Conservation (phyloP, 2,888 invertebrate species). For the Anoplius nigerrimus region DNA sequence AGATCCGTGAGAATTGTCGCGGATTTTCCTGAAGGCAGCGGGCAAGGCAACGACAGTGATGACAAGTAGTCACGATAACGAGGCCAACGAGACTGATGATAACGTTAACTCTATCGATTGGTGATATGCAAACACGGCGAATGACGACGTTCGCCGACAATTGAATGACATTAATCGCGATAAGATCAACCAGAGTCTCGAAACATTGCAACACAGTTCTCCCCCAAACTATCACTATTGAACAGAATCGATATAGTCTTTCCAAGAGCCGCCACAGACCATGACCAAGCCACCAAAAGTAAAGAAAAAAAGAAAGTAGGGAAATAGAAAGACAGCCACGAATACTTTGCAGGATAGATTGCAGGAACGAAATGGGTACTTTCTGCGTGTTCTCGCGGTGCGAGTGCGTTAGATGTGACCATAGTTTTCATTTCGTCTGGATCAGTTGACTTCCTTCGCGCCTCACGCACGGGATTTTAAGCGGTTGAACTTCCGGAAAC, state of each 20-base stretch:
- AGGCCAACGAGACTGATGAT: too few relatives aligned
- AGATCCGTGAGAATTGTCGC: constrained; percentile 70
- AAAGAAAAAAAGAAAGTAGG: constrained; percentile 26
- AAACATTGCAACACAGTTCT: constrained; percentile 25
- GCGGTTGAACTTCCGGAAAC: too few relatives aligned
- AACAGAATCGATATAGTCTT: constrained; percentile 45
- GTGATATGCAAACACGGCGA: constrained; percentile 13
- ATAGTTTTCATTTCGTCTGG: too few relatives aligned
- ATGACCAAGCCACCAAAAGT: constrained; percentile 70
- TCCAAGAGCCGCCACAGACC: constrained; percentile 71
- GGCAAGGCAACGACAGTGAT: constrained; percentile 59
- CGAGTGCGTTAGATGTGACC: too few relatives aligned
- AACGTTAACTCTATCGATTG: background rate
- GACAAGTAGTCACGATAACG: constrained; percentile 21
- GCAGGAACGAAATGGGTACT: too few relatives aligned
- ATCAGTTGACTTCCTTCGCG: too few relatives aligned
- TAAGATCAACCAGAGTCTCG: constrained; percentile 36
- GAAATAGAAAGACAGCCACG: constrained; percentile 42
- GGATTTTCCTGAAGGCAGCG: constrained; percentile 70
- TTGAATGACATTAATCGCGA: constrained; percentile 30
- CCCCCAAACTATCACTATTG: constrained; percentile 21
- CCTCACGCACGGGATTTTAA: too few relatives aligned
- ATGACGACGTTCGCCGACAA: background rate
- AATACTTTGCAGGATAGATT: constrained; percentile 3
- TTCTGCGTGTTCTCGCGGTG: too few relatives aligned